Evolutionary conservation across 1,140 invertebrate species (phyloP).

Genomic region (Helicoverpa zea): DNA sequence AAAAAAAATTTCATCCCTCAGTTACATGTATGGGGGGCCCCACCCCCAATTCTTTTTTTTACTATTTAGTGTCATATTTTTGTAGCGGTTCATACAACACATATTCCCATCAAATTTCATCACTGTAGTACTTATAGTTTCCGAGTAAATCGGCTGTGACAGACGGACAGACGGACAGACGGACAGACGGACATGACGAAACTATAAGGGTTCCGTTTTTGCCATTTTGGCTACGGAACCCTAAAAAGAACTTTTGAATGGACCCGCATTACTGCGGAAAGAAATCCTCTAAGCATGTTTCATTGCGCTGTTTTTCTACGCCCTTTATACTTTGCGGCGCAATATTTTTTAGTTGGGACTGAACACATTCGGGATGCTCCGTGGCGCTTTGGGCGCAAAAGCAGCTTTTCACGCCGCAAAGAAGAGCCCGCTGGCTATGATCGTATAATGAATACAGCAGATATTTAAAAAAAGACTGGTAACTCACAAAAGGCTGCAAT

Average conservation of each 20-base stretch:
- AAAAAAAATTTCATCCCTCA: too few relatives aligned
- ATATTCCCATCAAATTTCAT: too few relatives aligned
- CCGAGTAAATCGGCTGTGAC: too few relatives aligned
- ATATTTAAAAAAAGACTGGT: slow-evolving; percentile 22
- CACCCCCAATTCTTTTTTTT: too few relatives aligned
- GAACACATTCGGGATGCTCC: slow-evolving; percentile 59
- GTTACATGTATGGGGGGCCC: too few relatives aligned
- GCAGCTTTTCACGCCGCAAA: slow-evolving; percentile 53
- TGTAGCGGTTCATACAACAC: too few relatives aligned
- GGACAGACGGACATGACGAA: too few relatives aligned
- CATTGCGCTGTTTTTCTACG: slow-evolving; percentile 45
- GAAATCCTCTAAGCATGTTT: slow-evolving; percentile 41
- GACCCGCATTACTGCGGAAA: slow-evolving; percentile 17
- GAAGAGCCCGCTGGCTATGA: slow-evolving; percentile 47
- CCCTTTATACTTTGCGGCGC: slow-evolving; percentile 54
- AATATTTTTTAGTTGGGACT: slow-evolving; percentile 57
- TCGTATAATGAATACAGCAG: slow-evolving; percentile 51
- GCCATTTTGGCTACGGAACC: too few relatives aligned
- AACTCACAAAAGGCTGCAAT: background rate
- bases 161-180: too few relatives aligned
- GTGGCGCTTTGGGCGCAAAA: slow-evolving; percentile 55
- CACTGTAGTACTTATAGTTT: too few relatives aligned
- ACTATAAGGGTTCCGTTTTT: too few relatives aligned
- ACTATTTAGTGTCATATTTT: too few relatives aligned
- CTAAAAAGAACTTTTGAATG: slow-evolving; percentile 20